Base-by-base conservation (phyloP, 1,140 invertebrate genomes). In the Bombus superbus region DNA sequence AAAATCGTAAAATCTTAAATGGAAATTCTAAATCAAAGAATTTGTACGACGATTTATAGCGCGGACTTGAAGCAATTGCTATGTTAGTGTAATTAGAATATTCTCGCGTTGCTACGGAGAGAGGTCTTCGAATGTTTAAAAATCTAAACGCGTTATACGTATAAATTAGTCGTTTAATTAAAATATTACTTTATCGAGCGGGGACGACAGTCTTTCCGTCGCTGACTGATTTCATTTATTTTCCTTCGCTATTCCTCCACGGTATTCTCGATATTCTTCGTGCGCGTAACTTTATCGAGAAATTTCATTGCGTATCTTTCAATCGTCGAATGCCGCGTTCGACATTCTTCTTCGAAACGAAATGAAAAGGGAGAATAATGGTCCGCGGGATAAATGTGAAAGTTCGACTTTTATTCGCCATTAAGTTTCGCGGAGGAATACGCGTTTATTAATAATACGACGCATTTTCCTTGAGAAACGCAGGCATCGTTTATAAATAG, bases 401-500 rank as follows among this genome's bases (percentile, higher is more conserved):
- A 40, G 74, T 83, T 83, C 74, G 40, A 57, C 40, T 78, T 83
- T 42, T 77, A 83, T 78, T 83, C 59, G 57, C 47, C 35, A 42
- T 77, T 10, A 83, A 80, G 42, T 85, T 71, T 35, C 47, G 53
- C 76, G 40, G 47, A 84, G 64, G n/a, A 79, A 79, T 53, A 77
- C 62, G 32, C 35, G 76, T 85, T 72, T 80, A 85, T 85, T 80
- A 85, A 79, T 80, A 85, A 80, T 47, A 79, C 68, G 32, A 57
- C 47, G 40, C n/a, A 79, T 72, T 72, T 78, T 84, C 83, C 76
- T 84, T 79, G 83, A 79, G 83, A 47, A 47, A n/a, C 66, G 83
- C 83, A 44, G 47, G 47, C 68, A 79, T 62, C 66, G 83, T 62
- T 59, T 80, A 84, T 84, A 84, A 84, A 84, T 84, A 84, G 62